A percentile compares a stretch with the other conserved stretches of the same genome.
Evolutionary conservation across 2,797 vertebrate species (phyloP).

Genomic region (Euthynnus affinis): DNA sequence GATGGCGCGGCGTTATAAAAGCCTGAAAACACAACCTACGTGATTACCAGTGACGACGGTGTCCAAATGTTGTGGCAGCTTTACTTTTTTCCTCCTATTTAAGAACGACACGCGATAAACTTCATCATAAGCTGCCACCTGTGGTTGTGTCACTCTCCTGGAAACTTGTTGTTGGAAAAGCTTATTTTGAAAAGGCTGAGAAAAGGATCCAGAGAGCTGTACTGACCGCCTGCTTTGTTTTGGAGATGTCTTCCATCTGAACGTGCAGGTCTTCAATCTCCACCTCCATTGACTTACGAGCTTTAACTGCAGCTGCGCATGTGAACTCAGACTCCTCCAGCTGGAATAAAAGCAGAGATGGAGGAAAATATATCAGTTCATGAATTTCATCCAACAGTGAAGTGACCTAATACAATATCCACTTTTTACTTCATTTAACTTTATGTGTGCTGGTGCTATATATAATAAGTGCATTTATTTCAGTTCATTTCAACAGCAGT

Average conservation of each 20-base stretch:
- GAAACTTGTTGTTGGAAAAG: background rate
- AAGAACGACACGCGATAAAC: background rate
- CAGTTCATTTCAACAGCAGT: no score
- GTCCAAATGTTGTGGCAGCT: slow-evolving; percentile 18
- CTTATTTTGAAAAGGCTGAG: background rate
- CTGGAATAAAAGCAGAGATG: slow-evolving; percentile 74
- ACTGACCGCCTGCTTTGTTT: slow-evolving; percentile 93
- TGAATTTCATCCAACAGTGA: background rate
- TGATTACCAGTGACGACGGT: slow-evolving; percentile 11
- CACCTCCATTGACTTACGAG: slow-evolving; percentile 97
- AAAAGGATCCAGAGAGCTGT: background rate
- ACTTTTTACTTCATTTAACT: no score
- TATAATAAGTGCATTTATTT: background rate
- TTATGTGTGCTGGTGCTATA: no score
- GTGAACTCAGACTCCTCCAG: slow-evolving; percentile 99
- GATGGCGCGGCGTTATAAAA: slow-evolving; percentile 49
- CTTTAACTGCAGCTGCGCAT: slow-evolving; percentile 93
- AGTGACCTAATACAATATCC: background rate
- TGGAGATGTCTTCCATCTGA: slow-evolving; percentile 96
- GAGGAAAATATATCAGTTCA: background rate
- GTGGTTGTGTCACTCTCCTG: background rate
- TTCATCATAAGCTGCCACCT: background rate
- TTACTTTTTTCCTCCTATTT: slow-evolving; percentile 1
- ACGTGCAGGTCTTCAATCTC: slow-evolving; percentile 98
- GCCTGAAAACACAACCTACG: slow-evolving; percentile 9